These are phyloP conservation scores for Ictalurus furcatus DNA, from an alignment of 2,113 vertebrate species.

Conservation along the genomic window DNA sequence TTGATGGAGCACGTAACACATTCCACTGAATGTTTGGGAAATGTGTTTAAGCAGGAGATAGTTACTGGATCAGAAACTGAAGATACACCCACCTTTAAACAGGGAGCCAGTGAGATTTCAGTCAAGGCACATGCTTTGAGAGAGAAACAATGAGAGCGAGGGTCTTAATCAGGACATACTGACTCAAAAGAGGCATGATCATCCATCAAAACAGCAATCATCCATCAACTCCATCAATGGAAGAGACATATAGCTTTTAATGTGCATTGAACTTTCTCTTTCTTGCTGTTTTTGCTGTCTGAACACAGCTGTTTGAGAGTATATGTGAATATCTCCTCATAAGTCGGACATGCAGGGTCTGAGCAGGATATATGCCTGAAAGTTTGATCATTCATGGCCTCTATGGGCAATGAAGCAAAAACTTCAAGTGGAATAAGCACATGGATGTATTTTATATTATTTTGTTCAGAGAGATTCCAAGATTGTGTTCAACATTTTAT, in stretches of 20 bases:
- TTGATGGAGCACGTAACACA: slow-evolving; percentile 15
- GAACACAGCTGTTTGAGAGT: slow-evolving; percentile 4
- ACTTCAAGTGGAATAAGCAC: slow-evolving; percentile 1
- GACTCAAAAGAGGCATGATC: not conserved
- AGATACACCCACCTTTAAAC: not conserved
- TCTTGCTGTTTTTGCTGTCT: not conserved
- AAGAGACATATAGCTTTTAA: not conserved
- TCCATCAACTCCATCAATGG: slow-evolving; percentile 15
- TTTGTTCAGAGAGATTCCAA: not conserved
- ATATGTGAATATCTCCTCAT: not conserved
- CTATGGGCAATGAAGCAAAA: not conserved
- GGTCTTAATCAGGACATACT: slow-evolving; percentile 9
- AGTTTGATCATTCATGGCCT: slow-evolving; percentile 7
- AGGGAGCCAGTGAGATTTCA: not conserved
- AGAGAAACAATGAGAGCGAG: not conserved
- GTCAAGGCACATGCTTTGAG: not conserved
- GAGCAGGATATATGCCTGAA: not conserved
- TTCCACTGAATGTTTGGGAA: slow-evolving; percentile 15
- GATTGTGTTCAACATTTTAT: not conserved
- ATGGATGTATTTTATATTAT: not conserved
- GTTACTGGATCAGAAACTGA: slow-evolving; percentile 10
- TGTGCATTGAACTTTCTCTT: slow-evolving; percentile 6
- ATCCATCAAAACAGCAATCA: slow-evolving; percentile 8
- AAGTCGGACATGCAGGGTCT: slow-evolving; percentile 15
- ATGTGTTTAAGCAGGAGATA: slow-evolving; percentile 2